Percentiles rank a stretch among this genome's conserved stretches.
phyloP scores from a whole-genome alignment of 2,113 vertebrate genomes.

The Pipa parva region DNA sequence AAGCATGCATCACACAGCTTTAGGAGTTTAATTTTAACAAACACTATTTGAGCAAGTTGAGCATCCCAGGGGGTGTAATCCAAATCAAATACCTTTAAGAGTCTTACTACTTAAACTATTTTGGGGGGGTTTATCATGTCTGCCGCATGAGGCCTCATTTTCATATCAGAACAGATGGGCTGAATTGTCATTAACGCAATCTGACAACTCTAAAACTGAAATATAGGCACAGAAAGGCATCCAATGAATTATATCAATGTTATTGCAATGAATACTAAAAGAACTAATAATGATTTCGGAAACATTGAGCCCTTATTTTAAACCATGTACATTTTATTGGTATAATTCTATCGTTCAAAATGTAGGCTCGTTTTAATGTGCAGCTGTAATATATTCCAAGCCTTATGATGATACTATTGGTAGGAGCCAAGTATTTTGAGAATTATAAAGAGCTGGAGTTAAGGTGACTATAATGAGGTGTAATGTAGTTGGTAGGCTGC shows the following conservation, averaged over 20 bases:
- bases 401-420: slow-evolving; percentile 49
- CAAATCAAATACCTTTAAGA: slow-evolving; percentile 69
- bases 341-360: slow-evolving; percentile 54
- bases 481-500: slow-evolving; percentile 30
- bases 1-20: slow-evolving; percentile 31
- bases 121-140: slow-evolving; percentile 64
- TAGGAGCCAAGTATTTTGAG: slow-evolving; percentile 23
- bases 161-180: slow-evolving; percentile 74
- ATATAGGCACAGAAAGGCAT: slow-evolving; percentile 78
- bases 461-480: slow-evolving; percentile 39
- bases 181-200: slow-evolving; percentile 81
- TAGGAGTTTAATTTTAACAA: slow-evolving; percentile 40
- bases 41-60: slow-evolving; percentile 30
- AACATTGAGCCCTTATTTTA: slow-evolving; percentile 69
- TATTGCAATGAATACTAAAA: slow-evolving; percentile 75
- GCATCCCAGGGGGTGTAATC: slow-evolving; percentile 50
- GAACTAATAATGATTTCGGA: slow-evolving; percentile 80
- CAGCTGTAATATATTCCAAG: slow-evolving; percentile 48
- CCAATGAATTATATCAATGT: slow-evolving; percentile 83
- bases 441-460: slow-evolving; percentile 29
- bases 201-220: slow-evolving; percentile 83
- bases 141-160: slow-evolving; percentile 65
- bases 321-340: slow-evolving; percentile 69
- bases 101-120: slow-evolving; percentile 62
- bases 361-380: slow-evolving; percentile 54